Conservation (phyloP, 2,113 vertebrate species). For the Psittacus erithacus region DNA sequence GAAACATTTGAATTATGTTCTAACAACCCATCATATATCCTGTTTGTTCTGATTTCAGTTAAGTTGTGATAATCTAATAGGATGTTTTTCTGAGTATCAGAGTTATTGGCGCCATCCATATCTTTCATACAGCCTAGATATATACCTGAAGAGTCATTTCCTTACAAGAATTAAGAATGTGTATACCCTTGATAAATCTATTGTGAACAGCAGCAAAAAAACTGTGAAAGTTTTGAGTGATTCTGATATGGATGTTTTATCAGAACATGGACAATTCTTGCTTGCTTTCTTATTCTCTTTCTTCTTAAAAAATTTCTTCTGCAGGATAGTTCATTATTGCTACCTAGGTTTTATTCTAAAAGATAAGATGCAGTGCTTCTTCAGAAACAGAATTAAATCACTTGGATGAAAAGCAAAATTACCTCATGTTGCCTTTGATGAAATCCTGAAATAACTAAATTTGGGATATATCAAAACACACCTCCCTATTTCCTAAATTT, state of each 20-base stretch:
- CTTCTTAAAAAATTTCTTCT: not conserved
- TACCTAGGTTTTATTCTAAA: not conserved
- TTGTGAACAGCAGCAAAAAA: not conserved
- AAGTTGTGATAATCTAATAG: constrained; percentile 23
- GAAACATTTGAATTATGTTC: constrained; percentile 25
- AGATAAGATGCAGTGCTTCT: not conserved
- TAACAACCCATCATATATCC: not conserved
- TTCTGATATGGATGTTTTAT: not conserved
- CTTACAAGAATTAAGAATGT: not conserved
- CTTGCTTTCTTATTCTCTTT: not conserved
- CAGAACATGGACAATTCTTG: not conserved
- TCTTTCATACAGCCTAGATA: not conserved
- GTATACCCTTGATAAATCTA: not conserved
- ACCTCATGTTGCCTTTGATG: not conserved
- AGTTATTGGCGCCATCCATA: not conserved
- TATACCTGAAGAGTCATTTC: not conserved
- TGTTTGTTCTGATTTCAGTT: constrained; percentile 15
- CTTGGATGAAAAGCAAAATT: not conserved
- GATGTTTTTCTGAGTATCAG: not conserved
- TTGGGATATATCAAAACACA: not conserved
- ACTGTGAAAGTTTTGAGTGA: not conserved
- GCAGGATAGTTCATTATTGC: not conserved
- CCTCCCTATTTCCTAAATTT: not conserved
- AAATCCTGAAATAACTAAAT: not conserved
- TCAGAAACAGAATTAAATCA: not conserved